Percentiles rank a stretch among this genome's conserved stretches.
Evolutionary conservation across 2,113 vertebrate genomes (phyloP).

Genomic region (Campylomormyrus tamandua): DNA sequence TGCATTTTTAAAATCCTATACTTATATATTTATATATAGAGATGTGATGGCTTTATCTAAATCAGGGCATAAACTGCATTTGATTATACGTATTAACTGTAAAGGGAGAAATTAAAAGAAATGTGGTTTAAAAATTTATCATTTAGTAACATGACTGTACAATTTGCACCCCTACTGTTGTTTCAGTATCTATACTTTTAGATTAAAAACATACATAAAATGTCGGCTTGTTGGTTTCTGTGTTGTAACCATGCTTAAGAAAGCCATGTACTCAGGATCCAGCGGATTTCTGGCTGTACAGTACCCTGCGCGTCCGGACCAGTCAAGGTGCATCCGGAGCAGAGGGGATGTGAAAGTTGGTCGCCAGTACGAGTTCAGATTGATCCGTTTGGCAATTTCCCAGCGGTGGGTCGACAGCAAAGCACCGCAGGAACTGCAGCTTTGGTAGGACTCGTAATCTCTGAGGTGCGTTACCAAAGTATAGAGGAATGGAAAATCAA

Average conservation of each 20-base stretch:
- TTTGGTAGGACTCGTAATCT: conserved; percentile 38
- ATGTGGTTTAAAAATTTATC: neutral
- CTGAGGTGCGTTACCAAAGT: conserved; percentile 39
- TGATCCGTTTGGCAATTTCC: conserved; percentile 44
- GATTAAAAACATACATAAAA: neutral
- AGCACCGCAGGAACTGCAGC: conserved; percentile 35
- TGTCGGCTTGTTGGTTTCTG: neutral
- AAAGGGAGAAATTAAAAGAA: neutral
- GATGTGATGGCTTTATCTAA: neutral
- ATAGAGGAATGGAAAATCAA: conserved; percentile 45
- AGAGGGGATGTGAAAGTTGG: conserved; percentile 21
- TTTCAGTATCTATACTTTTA: neutral
- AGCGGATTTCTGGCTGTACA: neutral
- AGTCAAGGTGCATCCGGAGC: neutral
- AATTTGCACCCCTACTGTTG: neutral
- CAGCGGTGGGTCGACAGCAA: conserved; percentile 36
- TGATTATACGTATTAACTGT: neutral
- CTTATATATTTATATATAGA: neutral
- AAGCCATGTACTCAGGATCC: neutral
- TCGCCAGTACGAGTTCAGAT: conserved; percentile 41
- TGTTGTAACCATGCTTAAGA: neutral
- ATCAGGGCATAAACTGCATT: neutral
- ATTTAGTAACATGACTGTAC: neutral
- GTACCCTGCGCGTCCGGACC: neutral
- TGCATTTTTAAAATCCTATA: neutral